A percentile compares a stretch with the other conserved stretches of the same genome.
Evolutionary conservation across 2,888 invertebrate species (phyloP).

Genomic region (Drosophila silvestris): DNA sequence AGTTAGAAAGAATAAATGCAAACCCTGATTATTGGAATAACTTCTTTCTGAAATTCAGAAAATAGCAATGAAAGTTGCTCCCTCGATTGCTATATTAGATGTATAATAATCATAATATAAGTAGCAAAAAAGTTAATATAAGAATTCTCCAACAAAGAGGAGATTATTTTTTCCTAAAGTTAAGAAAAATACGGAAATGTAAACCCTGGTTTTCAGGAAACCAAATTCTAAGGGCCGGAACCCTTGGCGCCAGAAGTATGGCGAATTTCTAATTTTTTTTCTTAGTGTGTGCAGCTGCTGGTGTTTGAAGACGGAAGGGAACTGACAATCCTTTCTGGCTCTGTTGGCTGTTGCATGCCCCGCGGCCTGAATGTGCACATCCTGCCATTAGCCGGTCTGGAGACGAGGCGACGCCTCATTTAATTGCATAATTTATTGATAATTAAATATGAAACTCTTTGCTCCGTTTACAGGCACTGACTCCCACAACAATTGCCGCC

Average conservation of each 20-base stretch:
- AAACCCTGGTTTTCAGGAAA: not conserved
- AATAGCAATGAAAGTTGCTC: not conserved
- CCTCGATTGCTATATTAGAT: not conserved
- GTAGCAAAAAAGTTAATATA: not conserved
- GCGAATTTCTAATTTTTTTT: not conserved
- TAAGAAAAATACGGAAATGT: not conserved
- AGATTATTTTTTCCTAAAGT: not conserved
- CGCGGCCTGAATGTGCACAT: slow-evolving; percentile 61
- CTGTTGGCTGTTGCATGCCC: slow-evolving; percentile 25
- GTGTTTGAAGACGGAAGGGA: not conserved
- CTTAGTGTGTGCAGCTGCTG: slow-evolving; percentile 10
- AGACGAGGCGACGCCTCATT: slow-evolving; percentile 33
- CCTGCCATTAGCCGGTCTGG: slow-evolving; percentile 55
- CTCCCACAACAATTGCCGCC: slow-evolving; percentile 62
- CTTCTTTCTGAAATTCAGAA: not conserved
- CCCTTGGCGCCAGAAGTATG: not conserved
- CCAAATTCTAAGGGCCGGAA: not conserved
- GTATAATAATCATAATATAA: not conserved
- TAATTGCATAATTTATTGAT: slow-evolving; percentile 79
- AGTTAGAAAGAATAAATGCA: not conserved
- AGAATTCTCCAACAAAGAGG: not conserved
- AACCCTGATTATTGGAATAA: not conserved
- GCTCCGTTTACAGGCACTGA: slow-evolving; percentile 30
- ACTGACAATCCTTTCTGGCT: slow-evolving; percentile 10
- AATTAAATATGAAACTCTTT: slow-evolving; percentile 63